These are phyloP conservation scores for Picathartes gymnocephalus DNA, from an alignment of 2,113 vertebrate genomes.

Conservation along the genomic window DNA sequence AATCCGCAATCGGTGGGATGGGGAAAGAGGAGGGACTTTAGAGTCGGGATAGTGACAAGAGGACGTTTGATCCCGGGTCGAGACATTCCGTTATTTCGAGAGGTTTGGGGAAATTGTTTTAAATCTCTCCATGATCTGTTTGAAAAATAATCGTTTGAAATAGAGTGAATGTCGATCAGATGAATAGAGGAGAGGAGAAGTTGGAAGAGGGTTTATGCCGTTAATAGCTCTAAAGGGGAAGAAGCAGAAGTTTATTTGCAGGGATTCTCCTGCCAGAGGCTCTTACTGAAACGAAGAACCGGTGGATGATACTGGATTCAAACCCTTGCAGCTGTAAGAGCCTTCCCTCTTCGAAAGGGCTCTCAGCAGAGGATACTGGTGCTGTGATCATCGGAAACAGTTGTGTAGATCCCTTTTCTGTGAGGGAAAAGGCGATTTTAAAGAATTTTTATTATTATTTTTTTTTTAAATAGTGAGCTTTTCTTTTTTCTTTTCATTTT, in stretches of 20 bases:
- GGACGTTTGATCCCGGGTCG: neutral
- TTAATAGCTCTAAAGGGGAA: neutral
- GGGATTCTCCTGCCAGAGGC: neutral
- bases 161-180: neutral
- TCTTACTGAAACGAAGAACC: rapidly evolving
- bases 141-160: neutral
- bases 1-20: neutral
- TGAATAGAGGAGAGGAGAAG: rapidly evolving
- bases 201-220: rapidly evolving
- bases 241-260: neutral
- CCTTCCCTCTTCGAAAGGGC: neutral
- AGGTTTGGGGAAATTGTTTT: neutral
- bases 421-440: neutral
- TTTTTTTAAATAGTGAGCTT: too few species aligned
- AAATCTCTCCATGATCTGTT: rapidly evolving
- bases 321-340: neutral
- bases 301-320: neutral
- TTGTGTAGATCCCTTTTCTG: neutral
- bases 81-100: neutral
- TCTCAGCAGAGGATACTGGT: rapidly evolving
- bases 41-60: neutral
- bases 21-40: neutral
- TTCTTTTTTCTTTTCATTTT: neutral
- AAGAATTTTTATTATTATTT: too few species aligned
- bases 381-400: neutral